phyloP scores from a whole-genome alignment of 2,113 vertebrate genomes.

The Rhipidura dahli region DNA sequence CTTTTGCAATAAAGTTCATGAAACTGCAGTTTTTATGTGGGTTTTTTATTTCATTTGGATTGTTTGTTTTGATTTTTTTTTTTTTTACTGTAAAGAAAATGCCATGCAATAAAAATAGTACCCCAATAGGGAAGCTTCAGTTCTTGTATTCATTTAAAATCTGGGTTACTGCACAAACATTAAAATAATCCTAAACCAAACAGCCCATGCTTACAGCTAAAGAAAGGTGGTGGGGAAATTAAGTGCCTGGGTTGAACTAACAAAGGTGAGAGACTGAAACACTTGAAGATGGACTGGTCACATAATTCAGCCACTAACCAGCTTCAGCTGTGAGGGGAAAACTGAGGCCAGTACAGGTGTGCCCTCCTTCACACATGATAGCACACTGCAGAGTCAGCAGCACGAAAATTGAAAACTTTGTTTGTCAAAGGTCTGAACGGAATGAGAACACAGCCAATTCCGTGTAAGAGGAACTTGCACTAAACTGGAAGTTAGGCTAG shows the following conservation, averaged over 20 bases:
- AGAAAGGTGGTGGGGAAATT: neutral
- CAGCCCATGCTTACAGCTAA: neutral
- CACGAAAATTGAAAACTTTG: neutral
- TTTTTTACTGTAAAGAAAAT: neutral
- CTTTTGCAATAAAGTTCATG: neutral
- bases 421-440: neutral
- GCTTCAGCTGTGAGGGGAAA: neutral
- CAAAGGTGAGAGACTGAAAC: neutral
- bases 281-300: neutral
- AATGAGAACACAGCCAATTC: neutral
- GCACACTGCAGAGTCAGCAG: neutral
- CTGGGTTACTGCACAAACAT: neutral
- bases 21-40: neutral
- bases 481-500: neutral
- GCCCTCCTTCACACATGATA: neutral
- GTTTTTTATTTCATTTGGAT: neutral
- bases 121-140: neutral
- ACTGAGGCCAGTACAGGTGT: neutral
- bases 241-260: neutral
- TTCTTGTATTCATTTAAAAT: neutral
- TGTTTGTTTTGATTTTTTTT: no score
- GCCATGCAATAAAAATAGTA: neutral
- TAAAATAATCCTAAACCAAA: neutral
- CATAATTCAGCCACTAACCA: neutral
- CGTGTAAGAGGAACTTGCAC: neutral